phyloP scores from a whole-genome alignment of 2,113 vertebrate species.

The Chloropsis hardwickii region DNA sequence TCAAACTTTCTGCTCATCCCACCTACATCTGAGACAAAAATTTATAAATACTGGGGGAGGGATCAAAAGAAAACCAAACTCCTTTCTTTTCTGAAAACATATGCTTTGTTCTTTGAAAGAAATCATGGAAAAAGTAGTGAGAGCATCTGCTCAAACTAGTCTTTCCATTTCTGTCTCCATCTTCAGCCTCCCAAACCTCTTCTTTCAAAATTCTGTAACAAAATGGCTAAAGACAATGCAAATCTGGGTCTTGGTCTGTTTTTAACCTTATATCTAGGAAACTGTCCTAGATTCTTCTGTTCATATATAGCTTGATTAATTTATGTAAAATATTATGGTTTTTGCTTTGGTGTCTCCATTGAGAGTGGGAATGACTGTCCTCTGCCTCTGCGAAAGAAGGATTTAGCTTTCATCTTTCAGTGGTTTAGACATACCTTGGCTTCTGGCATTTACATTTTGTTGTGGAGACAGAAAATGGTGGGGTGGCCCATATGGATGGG shows the following conservation, averaged over 20 bases:
- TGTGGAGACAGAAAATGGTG: neutral
- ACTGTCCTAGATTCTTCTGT: neutral
- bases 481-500: neutral
- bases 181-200: fast-evolving
- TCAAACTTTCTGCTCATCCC: neutral
- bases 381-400: neutral
- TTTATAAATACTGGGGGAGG: fast-evolving
- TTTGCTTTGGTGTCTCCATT: neutral
- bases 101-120: neutral
- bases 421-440: neutral
- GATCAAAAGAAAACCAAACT: neutral
- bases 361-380: neutral
- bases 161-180: neutral
- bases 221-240: neutral
- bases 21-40: neutral
- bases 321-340: neutral
- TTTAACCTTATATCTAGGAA: neutral
- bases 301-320: neutral
- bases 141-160: neutral
- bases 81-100: neutral
- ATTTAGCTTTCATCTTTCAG: neutral
- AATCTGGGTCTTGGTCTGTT: neutral
- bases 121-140: neutral
- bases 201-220: neutral
- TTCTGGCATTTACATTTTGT: neutral